A percentile compares a stretch with the other conserved stretches of the same genome.
Conservation (phyloP, 1,140 invertebrate species). For the Zaprionus lachaisei region DNA sequence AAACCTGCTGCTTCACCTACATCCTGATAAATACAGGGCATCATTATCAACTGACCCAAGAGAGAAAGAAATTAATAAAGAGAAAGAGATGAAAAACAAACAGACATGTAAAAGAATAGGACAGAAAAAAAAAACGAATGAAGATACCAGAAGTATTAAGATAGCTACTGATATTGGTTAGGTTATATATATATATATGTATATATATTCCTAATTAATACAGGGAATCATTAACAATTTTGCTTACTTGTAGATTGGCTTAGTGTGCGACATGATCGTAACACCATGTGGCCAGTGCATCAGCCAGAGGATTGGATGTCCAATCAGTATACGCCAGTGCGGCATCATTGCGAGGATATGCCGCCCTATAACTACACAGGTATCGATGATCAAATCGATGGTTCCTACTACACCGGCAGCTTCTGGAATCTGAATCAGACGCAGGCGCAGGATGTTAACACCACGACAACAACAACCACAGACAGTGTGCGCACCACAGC, state of each 20-base stretch:
- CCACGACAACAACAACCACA: constrained; percentile 47
- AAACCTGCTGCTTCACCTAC: too few relatives aligned
- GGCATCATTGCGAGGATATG: constrained; percentile 77
- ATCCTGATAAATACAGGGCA: too few relatives aligned
- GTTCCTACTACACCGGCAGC: constrained; percentile 69
- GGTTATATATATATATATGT: background rate
- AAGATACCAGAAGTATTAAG: background rate
- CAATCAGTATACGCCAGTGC: constrained; percentile 82
- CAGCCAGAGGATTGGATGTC: constrained; percentile 88
- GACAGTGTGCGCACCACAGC: constrained; percentile 55
- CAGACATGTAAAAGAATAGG: too few relatives aligned
- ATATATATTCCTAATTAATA: background rate
- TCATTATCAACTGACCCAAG: background rate
- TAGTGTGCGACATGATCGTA: constrained; percentile 91
- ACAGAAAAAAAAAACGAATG: too few relatives aligned
- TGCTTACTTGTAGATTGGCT: constrained; percentile 89
- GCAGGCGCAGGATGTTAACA: constrained; percentile 60
- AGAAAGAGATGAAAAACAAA: background rate
- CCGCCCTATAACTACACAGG: constrained; percentile 73
- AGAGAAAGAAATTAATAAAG: background rate
- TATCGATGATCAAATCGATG: constrained; percentile 79
- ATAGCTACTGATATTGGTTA: background rate
- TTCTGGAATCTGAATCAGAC: constrained; percentile 69
- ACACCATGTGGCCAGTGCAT: constrained; percentile 93
- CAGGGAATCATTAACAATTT: background rate